phyloP scores from a whole-genome alignment of 2,113 vertebrate species.

The Actenoides hombroni region DNA sequence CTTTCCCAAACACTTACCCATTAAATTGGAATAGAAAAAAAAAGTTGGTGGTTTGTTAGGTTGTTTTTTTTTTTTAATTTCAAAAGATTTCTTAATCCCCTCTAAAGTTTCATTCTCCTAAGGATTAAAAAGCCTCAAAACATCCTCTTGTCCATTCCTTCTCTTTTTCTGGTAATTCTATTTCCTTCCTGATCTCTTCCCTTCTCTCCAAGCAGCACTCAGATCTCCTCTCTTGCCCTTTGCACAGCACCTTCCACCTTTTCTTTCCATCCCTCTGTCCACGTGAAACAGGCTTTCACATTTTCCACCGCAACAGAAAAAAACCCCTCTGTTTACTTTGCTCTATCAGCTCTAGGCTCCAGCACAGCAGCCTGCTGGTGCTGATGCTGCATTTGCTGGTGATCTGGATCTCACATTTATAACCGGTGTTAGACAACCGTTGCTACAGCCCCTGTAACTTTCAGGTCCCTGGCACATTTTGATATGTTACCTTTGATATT shows the following conservation, averaged over 20 bases:
- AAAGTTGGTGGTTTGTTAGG: neutral
- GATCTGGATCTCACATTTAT: conserved; percentile 11
- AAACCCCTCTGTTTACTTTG: neutral
- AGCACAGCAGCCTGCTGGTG: neutral
- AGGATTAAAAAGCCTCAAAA: neutral
- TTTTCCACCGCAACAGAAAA: neutral
- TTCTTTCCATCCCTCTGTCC: neutral
- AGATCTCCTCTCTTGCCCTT: neutral
- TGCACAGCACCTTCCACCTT: accelerated
- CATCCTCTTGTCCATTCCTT: neutral
- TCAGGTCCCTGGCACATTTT: neutral
- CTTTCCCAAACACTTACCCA: neutral
- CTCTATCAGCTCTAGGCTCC: neutral
- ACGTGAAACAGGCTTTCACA: neutral
- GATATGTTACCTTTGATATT: conserved; percentile 61
- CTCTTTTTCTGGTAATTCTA: neutral
- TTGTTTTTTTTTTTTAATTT: neutral
- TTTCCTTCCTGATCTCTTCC: neutral
- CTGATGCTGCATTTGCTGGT: conserved; percentile 36
- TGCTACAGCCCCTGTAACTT: neutral
- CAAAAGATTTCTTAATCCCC: neutral
- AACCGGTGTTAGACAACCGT: neutral
- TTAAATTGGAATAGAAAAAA: neutral
- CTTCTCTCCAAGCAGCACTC: neutral
- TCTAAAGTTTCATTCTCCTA: neutral